A percentile compares a stretch with the other conserved stretches of the same genome.
Evolutionary conservation across 2,113 vertebrate genomes (phyloP).

Genomic region (Mesocricetus auratus): DNA sequence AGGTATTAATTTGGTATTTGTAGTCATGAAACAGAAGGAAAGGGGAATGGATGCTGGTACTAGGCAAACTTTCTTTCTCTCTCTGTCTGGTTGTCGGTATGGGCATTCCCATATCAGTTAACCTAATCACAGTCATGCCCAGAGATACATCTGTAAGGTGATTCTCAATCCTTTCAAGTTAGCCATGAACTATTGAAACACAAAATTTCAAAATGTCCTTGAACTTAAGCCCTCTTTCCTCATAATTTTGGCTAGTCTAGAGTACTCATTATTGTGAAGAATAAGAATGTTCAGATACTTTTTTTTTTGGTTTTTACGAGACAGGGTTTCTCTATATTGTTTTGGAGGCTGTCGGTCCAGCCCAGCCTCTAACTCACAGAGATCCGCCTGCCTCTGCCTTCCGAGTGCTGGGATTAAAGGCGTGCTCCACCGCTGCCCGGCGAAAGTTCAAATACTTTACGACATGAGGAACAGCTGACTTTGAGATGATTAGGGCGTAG

Average conservation of each 20-base stretch:
- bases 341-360: too few relatives aligned
- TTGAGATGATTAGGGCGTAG: not conserved
- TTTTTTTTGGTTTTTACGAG: too few relatives aligned
- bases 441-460: not conserved
- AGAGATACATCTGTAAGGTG: not conserved
- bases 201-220: constrained; percentile 21
- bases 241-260: not conserved
- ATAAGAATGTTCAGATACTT: not conserved
- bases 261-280: not conserved
- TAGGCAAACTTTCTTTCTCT: not conserved
- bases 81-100: not conserved
- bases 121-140: not conserved
- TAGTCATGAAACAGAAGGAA: not conserved
- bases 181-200: not conserved
- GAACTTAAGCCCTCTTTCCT: not conserved
- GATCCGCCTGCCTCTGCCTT: too few relatives aligned
- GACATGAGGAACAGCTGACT: not conserved
- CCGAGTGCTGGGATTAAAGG: too few relatives aligned
- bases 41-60: not conserved
- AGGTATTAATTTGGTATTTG: not conserved
- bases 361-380: too few relatives aligned
- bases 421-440: too few relatives aligned
- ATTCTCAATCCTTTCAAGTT: not conserved
- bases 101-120: not conserved
- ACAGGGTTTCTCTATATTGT: too few relatives aligned